Evolutionary conservation across 2,797 vertebrate species (phyloP).

Genomic region (Stomatorhinus walkeri): DNA sequence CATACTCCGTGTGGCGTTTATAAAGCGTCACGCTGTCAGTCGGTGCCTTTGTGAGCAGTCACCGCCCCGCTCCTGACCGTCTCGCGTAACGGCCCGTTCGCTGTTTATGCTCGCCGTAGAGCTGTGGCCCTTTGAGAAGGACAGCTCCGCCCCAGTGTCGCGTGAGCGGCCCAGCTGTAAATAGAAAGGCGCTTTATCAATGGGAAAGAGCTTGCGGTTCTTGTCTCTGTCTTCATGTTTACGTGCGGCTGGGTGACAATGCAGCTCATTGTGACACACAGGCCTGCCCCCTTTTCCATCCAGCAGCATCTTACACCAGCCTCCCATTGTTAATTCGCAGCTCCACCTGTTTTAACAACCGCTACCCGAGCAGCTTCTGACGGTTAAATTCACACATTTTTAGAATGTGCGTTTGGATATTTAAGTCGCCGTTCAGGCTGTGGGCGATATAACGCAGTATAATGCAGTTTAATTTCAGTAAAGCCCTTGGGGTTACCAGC

Average conservation of each 20-base stretch:
- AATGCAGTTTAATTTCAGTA: neutral
- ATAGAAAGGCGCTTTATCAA: constrained; percentile 37
- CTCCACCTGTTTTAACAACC: constrained; percentile 48
- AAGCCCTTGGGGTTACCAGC: neutral
- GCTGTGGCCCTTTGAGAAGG: constrained; percentile 34
- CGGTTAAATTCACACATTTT: neutral
- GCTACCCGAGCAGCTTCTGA: constrained; percentile 25
- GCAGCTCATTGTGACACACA: constrained; percentile 42
- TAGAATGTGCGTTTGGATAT: neutral
- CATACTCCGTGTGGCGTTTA: constrained; percentile 25
- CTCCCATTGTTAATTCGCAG: constrained; percentile 44
- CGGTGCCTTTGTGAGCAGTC: constrained; percentile 15
- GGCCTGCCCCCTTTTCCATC: constrained; percentile 40
- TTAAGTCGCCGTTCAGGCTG: neutral
- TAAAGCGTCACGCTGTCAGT: constrained; percentile 23
- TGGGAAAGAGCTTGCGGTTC: constrained; percentile 53
- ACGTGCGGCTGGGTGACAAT: constrained; percentile 50
- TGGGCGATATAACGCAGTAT: neutral
- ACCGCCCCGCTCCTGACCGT: constrained; percentile 25
- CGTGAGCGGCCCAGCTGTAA: constrained; percentile 35
- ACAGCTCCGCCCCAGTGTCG: constrained; percentile 34
- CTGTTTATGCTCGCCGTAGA: constrained; percentile 39
- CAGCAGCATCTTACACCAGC: constrained; percentile 44
- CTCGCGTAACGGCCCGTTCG: constrained; percentile 23
- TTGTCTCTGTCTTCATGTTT: constrained; percentile 52